Evolutionary conservation across 30 jellyfish, hydroid and myxozoan genomes (phyloP).

Genomic region (Cassiopea xamachana): DNA sequence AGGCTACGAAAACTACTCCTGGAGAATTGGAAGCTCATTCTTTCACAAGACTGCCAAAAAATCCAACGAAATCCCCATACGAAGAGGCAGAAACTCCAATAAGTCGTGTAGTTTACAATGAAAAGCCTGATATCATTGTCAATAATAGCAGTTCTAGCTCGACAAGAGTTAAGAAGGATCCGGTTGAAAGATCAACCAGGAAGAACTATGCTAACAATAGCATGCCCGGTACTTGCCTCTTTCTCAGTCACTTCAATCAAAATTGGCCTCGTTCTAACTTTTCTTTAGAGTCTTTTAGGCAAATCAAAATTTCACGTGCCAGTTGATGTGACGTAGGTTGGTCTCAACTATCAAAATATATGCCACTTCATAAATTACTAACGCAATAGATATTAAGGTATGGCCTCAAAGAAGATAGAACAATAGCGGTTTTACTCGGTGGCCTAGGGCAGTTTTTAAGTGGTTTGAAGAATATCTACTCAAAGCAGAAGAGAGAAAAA

Average conservation of each 20-base stretch:
- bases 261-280: conserved; percentile 3
- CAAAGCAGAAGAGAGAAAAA: background rate
- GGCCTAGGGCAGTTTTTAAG: background rate
- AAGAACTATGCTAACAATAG: background rate
- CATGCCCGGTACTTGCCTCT: background rate
- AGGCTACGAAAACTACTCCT: background rate
- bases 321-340: background rate
- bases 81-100: background rate
- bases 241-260: background rate
- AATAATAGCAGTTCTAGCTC: background rate
- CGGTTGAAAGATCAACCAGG: background rate
- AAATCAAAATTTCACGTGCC: background rate
- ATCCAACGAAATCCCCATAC: conserved; percentile 8
- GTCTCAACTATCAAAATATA: background rate
- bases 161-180: background rate
- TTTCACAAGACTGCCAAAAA: background rate
- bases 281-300: conserved; percentile 4
- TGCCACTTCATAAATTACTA: conserved; percentile 7
- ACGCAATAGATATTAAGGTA: background rate
- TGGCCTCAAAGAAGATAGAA: background rate
- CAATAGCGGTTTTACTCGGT: background rate
- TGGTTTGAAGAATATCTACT: background rate
- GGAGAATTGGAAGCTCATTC: background rate
- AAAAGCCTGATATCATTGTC: background rate
- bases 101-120: background rate